Percentiles rank a stretch among this genome's conserved stretches.
Conservation (phyloP, 2,113 vertebrate species). For the Mormyrus iriodes region DNA sequence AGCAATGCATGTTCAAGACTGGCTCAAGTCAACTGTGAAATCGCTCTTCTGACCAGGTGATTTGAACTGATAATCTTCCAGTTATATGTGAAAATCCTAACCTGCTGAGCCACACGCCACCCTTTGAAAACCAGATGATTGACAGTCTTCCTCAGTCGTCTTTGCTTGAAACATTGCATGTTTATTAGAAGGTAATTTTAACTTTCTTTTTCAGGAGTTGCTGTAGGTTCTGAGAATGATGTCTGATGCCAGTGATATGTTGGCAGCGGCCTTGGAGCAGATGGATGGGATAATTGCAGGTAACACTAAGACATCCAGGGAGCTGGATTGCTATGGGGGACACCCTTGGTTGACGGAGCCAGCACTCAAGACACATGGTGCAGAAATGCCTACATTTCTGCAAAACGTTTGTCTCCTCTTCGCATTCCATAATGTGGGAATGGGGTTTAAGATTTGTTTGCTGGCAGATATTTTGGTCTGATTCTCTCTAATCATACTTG, state of each 20-base stretch:
- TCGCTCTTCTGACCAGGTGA: background rate
- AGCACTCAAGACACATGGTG: background rate
- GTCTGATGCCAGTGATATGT: slow-evolving; percentile 96
- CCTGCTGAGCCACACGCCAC: background rate
- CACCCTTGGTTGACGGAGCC: background rate
- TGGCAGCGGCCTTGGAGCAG: slow-evolving; percentile 93
- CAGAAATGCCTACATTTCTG: background rate
- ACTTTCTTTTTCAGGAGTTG: slow-evolving; percentile 32
- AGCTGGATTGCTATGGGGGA: background rate
- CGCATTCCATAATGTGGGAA: background rate
- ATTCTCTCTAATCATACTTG: background rate
- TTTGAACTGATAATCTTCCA: background rate
- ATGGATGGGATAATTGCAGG: slow-evolving; percentile 99
- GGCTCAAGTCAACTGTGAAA: background rate
- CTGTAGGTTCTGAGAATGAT: slow-evolving; percentile 72
- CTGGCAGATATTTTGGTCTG: background rate
- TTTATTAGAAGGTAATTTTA: background rate
- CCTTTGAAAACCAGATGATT: too few relatives aligned
- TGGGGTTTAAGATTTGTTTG: background rate
- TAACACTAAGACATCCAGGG: slow-evolving; percentile 37
- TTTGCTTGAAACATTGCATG: background rate
- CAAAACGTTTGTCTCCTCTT: background rate
- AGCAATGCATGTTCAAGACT: background rate
- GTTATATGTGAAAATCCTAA: background rate
- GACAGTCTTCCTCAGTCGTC: background rate